phyloP scores from a whole-genome alignment of 2,797 vertebrate genomes.

The Sebastiscus tertius region DNA sequence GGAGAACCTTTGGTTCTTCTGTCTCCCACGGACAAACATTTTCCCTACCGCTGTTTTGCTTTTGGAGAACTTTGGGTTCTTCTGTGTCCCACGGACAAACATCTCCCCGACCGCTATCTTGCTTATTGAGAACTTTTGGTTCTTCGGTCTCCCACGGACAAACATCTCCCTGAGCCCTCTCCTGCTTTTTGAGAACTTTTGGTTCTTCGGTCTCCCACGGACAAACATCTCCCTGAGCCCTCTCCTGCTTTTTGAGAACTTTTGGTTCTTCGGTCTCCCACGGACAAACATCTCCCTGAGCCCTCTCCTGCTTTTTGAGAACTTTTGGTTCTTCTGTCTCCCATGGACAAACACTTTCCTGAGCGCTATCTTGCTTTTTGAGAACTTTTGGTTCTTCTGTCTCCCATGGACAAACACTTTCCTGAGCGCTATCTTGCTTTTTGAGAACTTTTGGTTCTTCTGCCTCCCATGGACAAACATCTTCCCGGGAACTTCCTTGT shows the following conservation, averaged over 20 bases:
- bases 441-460: background rate
- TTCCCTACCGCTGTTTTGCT: background rate
- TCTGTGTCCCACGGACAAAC: conserved; percentile 54
- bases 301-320: background rate
- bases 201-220: conserved; percentile 42
- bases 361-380: background rate
- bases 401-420: too few relatives aligned
- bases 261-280: conserved; percentile 37
- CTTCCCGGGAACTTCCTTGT: background rate
- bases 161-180: background rate
- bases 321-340: conserved; percentile 33
- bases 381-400: background rate
- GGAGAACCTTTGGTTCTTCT: background rate
- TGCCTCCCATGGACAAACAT: conserved; percentile 37
- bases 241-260: background rate
- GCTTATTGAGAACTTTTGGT: conserved; percentile 18
- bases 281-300: background rate
- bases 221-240: background rate
- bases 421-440: fast-evolving
- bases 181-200: conserved; percentile 12
- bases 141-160: conserved; percentile 55
- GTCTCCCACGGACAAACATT: conserved; percentile 52
- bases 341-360: conserved; percentile 13
- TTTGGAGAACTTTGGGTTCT: background rate
- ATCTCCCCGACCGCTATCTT: background rate